Evolutionary conservation across 2,888 invertebrate genomes (phyloP).

Genomic region (Rhingia rostrata): DNA sequence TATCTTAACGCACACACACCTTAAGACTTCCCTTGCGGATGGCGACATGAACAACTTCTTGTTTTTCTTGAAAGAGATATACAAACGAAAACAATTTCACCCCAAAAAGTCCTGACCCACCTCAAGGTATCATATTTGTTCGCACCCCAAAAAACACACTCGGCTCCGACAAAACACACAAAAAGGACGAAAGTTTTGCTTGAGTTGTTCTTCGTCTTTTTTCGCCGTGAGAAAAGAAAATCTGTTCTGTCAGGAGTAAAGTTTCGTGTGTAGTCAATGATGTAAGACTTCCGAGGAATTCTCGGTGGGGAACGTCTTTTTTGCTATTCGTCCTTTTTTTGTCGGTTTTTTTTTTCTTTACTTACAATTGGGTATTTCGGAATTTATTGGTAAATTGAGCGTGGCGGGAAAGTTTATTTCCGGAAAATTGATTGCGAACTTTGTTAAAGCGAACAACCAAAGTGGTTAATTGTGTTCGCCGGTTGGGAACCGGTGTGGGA

Average conservation of each 20-base stretch:
- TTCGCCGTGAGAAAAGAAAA: conserved; percentile 67
- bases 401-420: conserved; percentile 69
- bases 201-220: conserved; percentile 19
- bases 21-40: conserved; percentile 21
- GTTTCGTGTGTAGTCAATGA: conserved; percentile 21
- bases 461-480: conserved; percentile 73
- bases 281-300: conserved; percentile 4
- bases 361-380: conserved; percentile 45
- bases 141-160: conserved; percentile 39
- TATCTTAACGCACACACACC: conserved; percentile 35
- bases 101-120: conserved; percentile 54
- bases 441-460: conserved; percentile 65
- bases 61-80: conserved; percentile 42
- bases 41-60: conserved; percentile 41
- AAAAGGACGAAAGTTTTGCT: conserved; percentile 57
- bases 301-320: conserved; percentile 47
- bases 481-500: not conserved
- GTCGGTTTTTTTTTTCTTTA: not conserved
- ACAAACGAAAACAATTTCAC: conserved; percentile 55
- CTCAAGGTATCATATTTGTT: conserved; percentile 53
- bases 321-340: not conserved
- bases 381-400: conserved; percentile 69
- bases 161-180: conserved; percentile 12
- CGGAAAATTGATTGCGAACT: conserved; percentile 68
- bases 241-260: conserved; percentile 52